phyloP scores from a whole-genome alignment of 1,140 invertebrate species.

The Steinernema khuongi region DNA sequence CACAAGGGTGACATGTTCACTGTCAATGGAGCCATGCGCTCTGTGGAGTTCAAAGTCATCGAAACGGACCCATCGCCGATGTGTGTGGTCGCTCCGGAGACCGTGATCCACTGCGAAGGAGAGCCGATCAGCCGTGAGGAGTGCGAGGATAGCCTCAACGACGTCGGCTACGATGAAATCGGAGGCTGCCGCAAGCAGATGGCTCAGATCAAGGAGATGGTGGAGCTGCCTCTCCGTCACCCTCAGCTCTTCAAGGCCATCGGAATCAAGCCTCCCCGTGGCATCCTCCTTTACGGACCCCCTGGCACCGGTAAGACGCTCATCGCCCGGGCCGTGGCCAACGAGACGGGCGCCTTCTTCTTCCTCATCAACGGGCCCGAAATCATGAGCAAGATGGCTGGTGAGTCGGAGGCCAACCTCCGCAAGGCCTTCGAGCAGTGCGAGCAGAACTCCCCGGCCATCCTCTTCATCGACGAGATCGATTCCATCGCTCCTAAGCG shows the following conservation, averaged over 20 bases:
- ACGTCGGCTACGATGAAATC: slow-evolving; percentile 98
- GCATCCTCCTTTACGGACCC: slow-evolving; percentile 90
- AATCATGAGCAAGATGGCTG: slow-evolving; percentile 98
- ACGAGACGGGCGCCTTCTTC: slow-evolving; percentile 98
- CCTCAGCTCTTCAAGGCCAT: slow-evolving; percentile 89
- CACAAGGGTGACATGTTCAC: slow-evolving; percentile 98
- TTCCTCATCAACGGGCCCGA: slow-evolving; percentile 98
- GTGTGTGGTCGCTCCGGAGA: slow-evolving; percentile 97
- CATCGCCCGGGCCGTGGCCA: slow-evolving; percentile 93
- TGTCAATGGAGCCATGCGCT: slow-evolving; percentile 93
- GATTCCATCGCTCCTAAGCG: slow-evolving; percentile 99
- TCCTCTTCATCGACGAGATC: too few relatives aligned
- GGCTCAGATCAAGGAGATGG: slow-evolving; percentile 99
- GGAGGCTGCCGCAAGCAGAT: slow-evolving; percentile 96
- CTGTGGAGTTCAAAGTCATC: slow-evolving; percentile 99
- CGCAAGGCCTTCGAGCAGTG: slow-evolving; percentile 97
- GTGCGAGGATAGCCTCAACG: slow-evolving; percentile 93
- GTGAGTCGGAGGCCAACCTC: slow-evolving; percentile 92
- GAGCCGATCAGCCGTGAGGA: slow-evolving; percentile 98
- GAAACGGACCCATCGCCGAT: too few relatives aligned
- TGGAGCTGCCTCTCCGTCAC: slow-evolving; percentile 92
- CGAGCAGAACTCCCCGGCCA: slow-evolving; percentile 97
- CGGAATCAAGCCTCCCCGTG: slow-evolving; percentile 79
- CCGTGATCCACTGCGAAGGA: slow-evolving; percentile 98
- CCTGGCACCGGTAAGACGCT: slow-evolving; percentile 91